These are phyloP conservation scores for Sitobion miscanthi DNA, from an alignment of 1,140 invertebrate genomes.

Conservation along the genomic window DNA sequence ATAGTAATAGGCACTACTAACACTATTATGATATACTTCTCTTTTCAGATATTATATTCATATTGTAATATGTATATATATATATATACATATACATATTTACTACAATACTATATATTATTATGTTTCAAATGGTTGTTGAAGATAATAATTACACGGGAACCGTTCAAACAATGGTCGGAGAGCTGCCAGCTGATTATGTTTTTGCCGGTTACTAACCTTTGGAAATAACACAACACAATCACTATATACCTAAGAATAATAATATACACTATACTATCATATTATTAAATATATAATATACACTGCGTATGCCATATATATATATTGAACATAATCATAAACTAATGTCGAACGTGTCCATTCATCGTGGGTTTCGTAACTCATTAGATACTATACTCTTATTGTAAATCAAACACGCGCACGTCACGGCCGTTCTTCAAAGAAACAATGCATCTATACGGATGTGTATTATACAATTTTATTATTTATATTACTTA, in stretches of 20 bases:
- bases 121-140: not conserved
- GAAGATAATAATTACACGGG: slow-evolving; percentile 38
- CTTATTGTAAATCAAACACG: slow-evolving; percentile 24
- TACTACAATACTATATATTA: not conserved
- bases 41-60: not conserved
- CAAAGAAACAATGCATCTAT: not conserved
- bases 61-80: not conserved
- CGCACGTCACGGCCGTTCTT: not conserved
- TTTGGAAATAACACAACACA: slow-evolving; percentile 1
- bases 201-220: slow-evolving; percentile 28
- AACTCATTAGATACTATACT: not conserved
- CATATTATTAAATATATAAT: slow-evolving; percentile 21
- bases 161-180: slow-evolving; percentile 35
- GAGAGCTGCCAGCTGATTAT: not conserved
- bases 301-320: not conserved
- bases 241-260: not conserved
- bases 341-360: slow-evolving; percentile 15
- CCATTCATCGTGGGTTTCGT: slow-evolving; percentile 21
- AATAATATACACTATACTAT: not conserved
- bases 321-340: not conserved
- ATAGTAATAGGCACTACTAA: not conserved
- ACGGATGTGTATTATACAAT: not conserved
- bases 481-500: not conserved
- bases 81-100: not conserved
- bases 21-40: slow-evolving; percentile 15